Evolutionary conservation across 2,113 vertebrate species (phyloP), one percentile per base, ranked within the genome.

Genomic region (Oncorhynchus tshawytscha): DNA sequence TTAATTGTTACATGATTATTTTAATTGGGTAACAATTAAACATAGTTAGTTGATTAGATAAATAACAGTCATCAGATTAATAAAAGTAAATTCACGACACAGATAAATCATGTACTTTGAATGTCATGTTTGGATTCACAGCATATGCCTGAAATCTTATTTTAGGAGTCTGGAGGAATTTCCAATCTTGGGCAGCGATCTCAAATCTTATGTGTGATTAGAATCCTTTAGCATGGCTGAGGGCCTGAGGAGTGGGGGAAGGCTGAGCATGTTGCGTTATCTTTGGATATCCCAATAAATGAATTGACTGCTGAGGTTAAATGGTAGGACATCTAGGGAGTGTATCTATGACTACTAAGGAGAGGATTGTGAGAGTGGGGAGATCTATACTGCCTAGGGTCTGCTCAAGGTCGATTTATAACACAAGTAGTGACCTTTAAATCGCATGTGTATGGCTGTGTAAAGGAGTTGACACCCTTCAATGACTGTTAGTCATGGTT

Each of bases 81-180:
- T 34, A 34, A 6, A 34, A 34, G 31, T 34, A 34, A 34, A 34
- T 34, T 6, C 31, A 34, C 31, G 5, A 34, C 75, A 79, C 73
- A 80, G 85, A 92, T 91, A 91, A 92, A 91, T 91, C 87, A 91
- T 91, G 85, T 84, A 90, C 84, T 80, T 59, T 0, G 78, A 78
- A 27, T 0, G 3, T 12, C 34, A 22, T 48, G 82, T 88, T 82
- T 71, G 84, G 62, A 90, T 88, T 88, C 84, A 6, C 4, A 45
- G 72, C 57, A 84, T 54, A 51, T 45, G 62, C 49, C 67, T 74
- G 11, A 59, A 83, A 86, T 85, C 78, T 86, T 78, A 77, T 79
- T 77, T 78, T 77, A 76, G 85, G 77, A 81, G 80, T 83, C 87
- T 80, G 78, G 71, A 81, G 71, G 70, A 22, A 78, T 80, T 89